A percentile compares a stretch with the other conserved stretches of the same genome.
phyloP scores from a whole-genome alignment of 2,113 vertebrate genomes.

The Gymnorhina tibicen region DNA sequence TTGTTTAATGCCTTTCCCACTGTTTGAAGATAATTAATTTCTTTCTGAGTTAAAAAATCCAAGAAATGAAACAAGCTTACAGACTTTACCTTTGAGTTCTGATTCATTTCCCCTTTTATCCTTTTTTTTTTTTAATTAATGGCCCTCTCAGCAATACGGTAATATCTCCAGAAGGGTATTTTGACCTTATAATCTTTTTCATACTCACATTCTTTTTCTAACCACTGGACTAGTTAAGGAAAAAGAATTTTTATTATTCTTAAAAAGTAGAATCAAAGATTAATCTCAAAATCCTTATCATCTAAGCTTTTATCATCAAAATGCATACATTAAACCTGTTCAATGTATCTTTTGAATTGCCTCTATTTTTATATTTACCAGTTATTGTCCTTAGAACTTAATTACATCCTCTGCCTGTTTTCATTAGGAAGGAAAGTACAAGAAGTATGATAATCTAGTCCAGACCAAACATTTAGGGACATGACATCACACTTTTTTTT shows the following conservation, averaged over 20 bases:
- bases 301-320: background rate
- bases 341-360: background rate
- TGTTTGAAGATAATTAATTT: conserved; percentile 15
- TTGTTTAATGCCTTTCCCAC: background rate
- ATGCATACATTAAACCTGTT: background rate
- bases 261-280: background rate
- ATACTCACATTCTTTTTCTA: background rate
- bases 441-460: background rate
- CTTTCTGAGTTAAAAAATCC: conserved; percentile 1
- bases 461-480: background rate
- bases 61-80: background rate
- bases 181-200: background rate
- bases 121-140: background rate
- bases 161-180: background rate
- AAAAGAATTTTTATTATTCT: background rate
- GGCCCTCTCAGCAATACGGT: background rate
- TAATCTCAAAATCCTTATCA: background rate
- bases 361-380: background rate
- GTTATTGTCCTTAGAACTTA: background rate
- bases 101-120: background rate
- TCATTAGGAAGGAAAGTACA: background rate
- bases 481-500: background rate
- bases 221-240: background rate
- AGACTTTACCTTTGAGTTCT: conserved; percentile 3
- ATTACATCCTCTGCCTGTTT: background rate